Conservation (phyloP, 2,888 invertebrate genomes). For the Ephialtes manifestator region DNA sequence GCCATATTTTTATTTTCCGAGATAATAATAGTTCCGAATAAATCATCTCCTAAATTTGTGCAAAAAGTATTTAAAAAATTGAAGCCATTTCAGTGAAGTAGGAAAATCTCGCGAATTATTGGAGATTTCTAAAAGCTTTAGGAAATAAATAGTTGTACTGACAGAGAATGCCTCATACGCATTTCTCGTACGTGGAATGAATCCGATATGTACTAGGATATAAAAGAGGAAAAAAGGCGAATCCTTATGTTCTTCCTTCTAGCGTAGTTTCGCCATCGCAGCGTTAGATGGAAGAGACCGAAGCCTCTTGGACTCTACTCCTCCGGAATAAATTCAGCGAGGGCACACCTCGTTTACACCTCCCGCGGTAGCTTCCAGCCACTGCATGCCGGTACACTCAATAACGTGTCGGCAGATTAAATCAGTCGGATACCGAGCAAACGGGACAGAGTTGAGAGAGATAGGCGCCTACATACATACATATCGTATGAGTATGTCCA, state of each 20-base stretch:
- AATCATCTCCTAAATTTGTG: no score
- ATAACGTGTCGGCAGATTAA: conserved; percentile 73
- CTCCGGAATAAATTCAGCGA: conserved; percentile 64
- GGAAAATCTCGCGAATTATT: no score
- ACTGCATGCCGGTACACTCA: conserved; percentile 67
- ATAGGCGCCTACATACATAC: conserved; percentile 51
- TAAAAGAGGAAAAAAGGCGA: conserved; percentile 35
- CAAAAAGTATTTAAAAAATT: no score
- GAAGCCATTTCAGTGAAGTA: no score
- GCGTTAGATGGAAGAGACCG: conserved; percentile 33
- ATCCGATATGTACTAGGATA: conserved; percentile 44
- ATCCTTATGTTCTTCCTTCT: conserved; percentile 4
- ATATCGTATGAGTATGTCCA: conserved; percentile 51
- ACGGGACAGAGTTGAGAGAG: conserved; percentile 34
- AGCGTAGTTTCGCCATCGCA: background rate
- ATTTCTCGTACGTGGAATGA: conserved; percentile 58
- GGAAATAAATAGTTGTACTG: no score
- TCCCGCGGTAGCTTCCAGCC: conserved; percentile 67
- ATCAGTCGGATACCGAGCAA: conserved; percentile 68
- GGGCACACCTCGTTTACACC: conserved; percentile 68
- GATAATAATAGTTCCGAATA: no score
- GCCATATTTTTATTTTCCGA: no score
- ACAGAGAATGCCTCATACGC: background rate
- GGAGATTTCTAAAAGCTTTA: no score
- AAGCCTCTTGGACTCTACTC: conserved; percentile 38